These are phyloP conservation scores for Ctena decussata DNA, from an alignment of 2,888 invertebrate species.

Conservation along the genomic window DNA sequence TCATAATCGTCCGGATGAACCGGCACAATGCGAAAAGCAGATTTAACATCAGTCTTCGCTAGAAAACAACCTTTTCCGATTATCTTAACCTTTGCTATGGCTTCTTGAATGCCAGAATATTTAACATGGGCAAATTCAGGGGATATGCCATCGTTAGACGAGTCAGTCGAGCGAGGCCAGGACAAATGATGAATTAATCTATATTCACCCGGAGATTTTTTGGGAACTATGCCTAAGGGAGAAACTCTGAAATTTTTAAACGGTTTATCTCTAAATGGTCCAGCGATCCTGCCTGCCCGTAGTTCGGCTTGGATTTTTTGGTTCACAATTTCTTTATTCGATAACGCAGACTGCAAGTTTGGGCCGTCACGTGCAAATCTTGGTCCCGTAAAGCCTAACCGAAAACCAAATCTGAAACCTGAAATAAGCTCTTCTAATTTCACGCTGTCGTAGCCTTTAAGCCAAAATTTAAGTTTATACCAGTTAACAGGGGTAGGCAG, in stretches of 20 bases:
- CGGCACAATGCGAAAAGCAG: slow-evolving; percentile 21
- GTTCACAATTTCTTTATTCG: too few species aligned
- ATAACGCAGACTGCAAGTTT: too few species aligned
- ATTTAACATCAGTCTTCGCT: slow-evolving; percentile 38
- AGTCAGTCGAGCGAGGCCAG: neutral
- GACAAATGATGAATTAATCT: slow-evolving; percentile 30
- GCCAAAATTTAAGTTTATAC: too few species aligned
- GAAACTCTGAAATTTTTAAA: slow-evolving; percentile 4
- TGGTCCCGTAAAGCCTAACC: too few species aligned
- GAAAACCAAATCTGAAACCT: too few species aligned
- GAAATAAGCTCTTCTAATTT: too few species aligned
- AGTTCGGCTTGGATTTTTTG: too few species aligned
- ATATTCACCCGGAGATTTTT: neutral
- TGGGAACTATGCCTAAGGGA: slow-evolving; percentile 21
- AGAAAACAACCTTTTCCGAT: neutral
- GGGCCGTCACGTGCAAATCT: too few species aligned
- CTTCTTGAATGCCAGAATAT: neutral
- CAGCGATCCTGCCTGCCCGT: neutral
- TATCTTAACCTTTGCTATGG: neutral
- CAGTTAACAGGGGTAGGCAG: too few species aligned
- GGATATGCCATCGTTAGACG: slow-evolving; percentile 12
- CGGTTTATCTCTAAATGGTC: neutral
- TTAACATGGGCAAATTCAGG: neutral
- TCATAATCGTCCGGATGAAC: slow-evolving; percentile 26
- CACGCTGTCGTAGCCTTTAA: too few species aligned